Evolutionary conservation across 2,113 vertebrate genomes (phyloP).

Genomic region (Puntigrus tetrazona): DNA sequence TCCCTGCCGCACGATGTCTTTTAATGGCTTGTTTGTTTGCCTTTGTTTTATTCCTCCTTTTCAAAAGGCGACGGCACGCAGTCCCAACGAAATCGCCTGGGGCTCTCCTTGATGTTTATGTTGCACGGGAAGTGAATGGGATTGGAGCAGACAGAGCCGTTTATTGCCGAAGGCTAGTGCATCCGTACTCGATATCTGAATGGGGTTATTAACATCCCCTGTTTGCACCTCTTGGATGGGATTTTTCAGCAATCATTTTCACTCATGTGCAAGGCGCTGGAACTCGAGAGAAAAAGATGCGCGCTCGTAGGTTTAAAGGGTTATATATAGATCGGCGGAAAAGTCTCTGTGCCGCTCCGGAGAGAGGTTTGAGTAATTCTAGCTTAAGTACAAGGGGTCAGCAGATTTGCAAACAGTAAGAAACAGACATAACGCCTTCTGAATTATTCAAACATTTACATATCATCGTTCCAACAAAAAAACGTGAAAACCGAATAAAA

Average conservation of each 20-base stretch:
- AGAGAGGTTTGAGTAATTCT: slow-evolving; percentile 34
- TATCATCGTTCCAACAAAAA: background rate
- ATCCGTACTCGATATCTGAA: slow-evolving; percentile 42
- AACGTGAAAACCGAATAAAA: background rate
- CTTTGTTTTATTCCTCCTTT: slow-evolving; percentile 47
- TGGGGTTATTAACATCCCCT: slow-evolving; percentile 35
- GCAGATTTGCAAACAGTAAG: slow-evolving; percentile 19
- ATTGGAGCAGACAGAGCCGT: slow-evolving; percentile 38
- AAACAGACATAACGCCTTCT: background rate
- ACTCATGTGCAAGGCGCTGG: slow-evolving; percentile 23
- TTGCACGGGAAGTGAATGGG: slow-evolving; percentile 31
- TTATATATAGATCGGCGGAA: slow-evolving; percentile 15
- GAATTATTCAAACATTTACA: slow-evolving; percentile 14
- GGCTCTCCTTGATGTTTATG: slow-evolving; percentile 44
- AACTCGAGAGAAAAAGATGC: slow-evolving; percentile 39
- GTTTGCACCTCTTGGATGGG: slow-evolving; percentile 46
- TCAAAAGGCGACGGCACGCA: slow-evolving; percentile 1
- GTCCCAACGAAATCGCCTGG: slow-evolving; percentile 34
- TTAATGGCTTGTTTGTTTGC: slow-evolving; percentile 57
- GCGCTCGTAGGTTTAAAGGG: background rate
- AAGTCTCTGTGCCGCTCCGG: background rate
- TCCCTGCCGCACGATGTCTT: slow-evolving; percentile 22
- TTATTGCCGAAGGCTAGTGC: slow-evolving; percentile 38
- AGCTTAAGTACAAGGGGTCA: slow-evolving; percentile 28
- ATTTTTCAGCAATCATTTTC: slow-evolving; percentile 45